These are phyloP conservation scores for Palaemon carinicauda DNA, from an alignment of 1,140 invertebrate species.

Conservation along the genomic window DNA sequence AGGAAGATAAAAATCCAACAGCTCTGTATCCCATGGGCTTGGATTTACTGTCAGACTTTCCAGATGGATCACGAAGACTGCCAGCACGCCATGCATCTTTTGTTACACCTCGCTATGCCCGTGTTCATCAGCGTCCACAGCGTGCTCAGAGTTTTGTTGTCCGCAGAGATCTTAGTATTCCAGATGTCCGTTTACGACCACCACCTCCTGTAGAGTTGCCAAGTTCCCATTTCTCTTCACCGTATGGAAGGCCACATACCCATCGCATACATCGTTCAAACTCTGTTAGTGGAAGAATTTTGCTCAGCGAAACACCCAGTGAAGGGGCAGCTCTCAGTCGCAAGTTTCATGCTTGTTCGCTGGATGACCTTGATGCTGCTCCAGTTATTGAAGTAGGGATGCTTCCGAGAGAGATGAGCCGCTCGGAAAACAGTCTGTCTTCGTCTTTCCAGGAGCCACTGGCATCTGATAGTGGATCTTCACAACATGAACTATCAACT, in stretches of 20 bases:
- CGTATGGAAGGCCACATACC: background rate
- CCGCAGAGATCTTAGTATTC: constrained; percentile 13
- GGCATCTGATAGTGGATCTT: too few species aligned
- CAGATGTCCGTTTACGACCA: background rate
- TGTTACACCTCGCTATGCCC: constrained; percentile 44
- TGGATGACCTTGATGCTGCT: constrained; percentile 40
- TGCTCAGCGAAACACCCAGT: constrained; percentile 1
- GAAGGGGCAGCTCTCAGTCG: constrained; percentile 42
- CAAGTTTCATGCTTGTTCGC: constrained; percentile 56
- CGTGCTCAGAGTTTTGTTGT: constrained; percentile 49
- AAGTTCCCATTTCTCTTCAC: background rate
- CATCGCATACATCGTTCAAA: constrained; percentile 36
- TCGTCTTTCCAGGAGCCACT: too few species aligned
- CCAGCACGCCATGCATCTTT: constrained; percentile 57
- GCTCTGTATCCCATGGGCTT: constrained; percentile 49
- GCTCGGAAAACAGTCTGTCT: constrained; percentile 44
- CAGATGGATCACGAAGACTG: constrained; percentile 14
- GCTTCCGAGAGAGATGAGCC: constrained; percentile 20
- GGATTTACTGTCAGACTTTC: constrained; percentile 34
- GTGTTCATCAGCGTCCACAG: constrained; percentile 55
- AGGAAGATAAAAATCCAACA: constrained; percentile 41
- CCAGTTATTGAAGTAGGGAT: constrained; percentile 55
- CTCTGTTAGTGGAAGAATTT: constrained; percentile 33
- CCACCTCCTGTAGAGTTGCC: constrained; percentile 30
- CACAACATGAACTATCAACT: constrained; percentile 18